Base-by-base conservation (phyloP, 2,888 invertebrate species). In the Erebia aethiops region DNA sequence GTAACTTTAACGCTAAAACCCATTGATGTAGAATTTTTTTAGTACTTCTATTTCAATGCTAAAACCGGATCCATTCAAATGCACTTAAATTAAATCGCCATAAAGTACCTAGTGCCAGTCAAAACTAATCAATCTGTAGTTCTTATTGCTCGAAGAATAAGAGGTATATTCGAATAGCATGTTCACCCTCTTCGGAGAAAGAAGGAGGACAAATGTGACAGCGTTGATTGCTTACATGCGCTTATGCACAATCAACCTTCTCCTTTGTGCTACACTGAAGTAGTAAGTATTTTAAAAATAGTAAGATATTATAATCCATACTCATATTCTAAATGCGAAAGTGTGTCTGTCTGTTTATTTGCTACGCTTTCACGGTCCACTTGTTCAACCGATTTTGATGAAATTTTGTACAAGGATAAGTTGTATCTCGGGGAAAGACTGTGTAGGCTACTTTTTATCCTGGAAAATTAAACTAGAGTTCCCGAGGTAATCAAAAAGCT, bases 51-150 rank as follows among this genome's bases (percentile, higher is more conserved):
- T n/a, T n/a, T n/a, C n/a, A n/a, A n/a, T n/a, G 66, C 69, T 70
- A 67, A 74, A 74, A 61, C 67, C 62, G 67, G 67, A 67, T 74
- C 71, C 35, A 58, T 71, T 66, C 73, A 71, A 63, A 73, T 70
- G 71, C 73, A 73, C 75, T 74, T 71, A 72, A 68, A 73, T 62
- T 26, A 70, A 70, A 74, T 69, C 74, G 70, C 69, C 54, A 51
- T 63, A 71, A 69, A 64, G 26, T 64, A 58, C 35, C 26, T 16
- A 46, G 18, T 16, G 2, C 35, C 43, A 68, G 21, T 56, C 21
- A 26, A 49, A 14, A 46, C 8, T 4, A 35, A 41, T 26, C 2
- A 18, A n/a, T 57, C 18, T 69, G 41, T 54, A 54, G 64, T 14
- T 57, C 62, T 56, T 71, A 61, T 35, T 11, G 0, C 0, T 10